These are phyloP conservation scores for Papilio polytes DNA, from an alignment of 1,140 invertebrate genomes.

Conservation along the genomic window DNA sequence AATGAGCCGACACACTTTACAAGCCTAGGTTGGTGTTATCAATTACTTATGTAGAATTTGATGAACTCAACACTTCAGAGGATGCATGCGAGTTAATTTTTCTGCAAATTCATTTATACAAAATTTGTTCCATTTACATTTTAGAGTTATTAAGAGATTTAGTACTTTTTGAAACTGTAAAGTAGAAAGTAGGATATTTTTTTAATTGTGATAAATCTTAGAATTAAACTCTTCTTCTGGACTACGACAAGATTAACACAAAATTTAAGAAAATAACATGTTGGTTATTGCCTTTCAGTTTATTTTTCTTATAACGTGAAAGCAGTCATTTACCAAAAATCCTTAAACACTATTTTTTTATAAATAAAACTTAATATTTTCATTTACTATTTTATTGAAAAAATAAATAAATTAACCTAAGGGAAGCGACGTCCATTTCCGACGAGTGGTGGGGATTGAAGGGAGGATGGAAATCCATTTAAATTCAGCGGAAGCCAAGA, in stretches of 20 bases:
- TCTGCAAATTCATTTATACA: background rate
- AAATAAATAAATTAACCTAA: slow-evolving; percentile 58
- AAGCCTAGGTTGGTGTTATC: slow-evolving; percentile 8
- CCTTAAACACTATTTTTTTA: background rate
- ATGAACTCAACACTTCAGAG: background rate
- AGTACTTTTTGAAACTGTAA: too few species aligned
- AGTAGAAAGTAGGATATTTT: background rate
- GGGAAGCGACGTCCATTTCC: slow-evolving; percentile 40
- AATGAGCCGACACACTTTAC: slow-evolving; percentile 29
- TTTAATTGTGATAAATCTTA: too few species aligned
- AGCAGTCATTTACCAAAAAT: too few species aligned
- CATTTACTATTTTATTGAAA: slow-evolving; percentile 52
- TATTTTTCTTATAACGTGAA: too few species aligned
- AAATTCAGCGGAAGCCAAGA: slow-evolving; percentile 47
- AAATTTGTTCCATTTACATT: background rate
- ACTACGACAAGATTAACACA: too few species aligned
- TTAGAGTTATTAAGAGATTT: too few species aligned
- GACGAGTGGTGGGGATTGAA: slow-evolving; percentile 23
- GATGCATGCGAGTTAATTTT: background rate
- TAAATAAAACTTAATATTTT: slow-evolving; percentile 44
- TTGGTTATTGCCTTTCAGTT: too few species aligned
- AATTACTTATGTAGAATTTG: slow-evolving; percentile 21
- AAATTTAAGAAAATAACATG: too few species aligned
- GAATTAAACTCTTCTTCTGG: too few species aligned
- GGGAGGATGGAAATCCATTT: slow-evolving; percentile 43